Percentiles rank a stretch among this genome's conserved stretches.
These are phyloP conservation scores for Silurus asotus DNA, from an alignment of 2,113 vertebrate species.

Conservation along the genomic window DNA sequence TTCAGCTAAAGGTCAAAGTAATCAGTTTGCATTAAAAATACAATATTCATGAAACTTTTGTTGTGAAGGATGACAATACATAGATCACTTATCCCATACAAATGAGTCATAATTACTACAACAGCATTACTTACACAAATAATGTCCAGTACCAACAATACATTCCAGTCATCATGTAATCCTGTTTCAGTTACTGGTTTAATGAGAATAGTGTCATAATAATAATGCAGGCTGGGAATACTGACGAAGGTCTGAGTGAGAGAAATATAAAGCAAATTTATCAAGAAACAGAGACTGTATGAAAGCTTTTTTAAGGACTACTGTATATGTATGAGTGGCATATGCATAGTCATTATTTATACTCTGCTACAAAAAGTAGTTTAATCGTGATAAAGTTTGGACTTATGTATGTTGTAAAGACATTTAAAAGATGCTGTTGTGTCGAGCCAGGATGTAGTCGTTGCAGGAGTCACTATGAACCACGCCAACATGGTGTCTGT, in stretches of 20 bases:
- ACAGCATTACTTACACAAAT: too few relatives aligned
- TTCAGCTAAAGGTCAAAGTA: too few relatives aligned
- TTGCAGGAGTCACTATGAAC: conserved; percentile 58
- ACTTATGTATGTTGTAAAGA: not conserved
- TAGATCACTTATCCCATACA: too few relatives aligned
- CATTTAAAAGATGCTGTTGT: conserved; percentile 44
- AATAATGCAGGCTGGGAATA: not conserved
- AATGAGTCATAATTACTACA: too few relatives aligned
- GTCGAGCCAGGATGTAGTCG: conserved; percentile 58
- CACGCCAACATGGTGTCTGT: conserved; percentile 70
- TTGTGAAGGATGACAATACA: too few relatives aligned
- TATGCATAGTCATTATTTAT: not conserved
- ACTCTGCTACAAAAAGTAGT: not conserved
- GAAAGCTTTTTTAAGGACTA: not conserved
- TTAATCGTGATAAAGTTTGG: not conserved
- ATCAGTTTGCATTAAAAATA: too few relatives aligned
- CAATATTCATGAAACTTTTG: too few relatives aligned
- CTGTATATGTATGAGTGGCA: not conserved
- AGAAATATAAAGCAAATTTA: not conserved
- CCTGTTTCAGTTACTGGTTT: not conserved
- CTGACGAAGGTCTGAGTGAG: not conserved
- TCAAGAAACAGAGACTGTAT: too few relatives aligned
- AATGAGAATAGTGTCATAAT: not conserved
- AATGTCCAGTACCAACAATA: too few relatives aligned
- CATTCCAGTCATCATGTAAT: too few relatives aligned